Base-by-base conservation (phyloP, 2,113 vertebrate species). In the Sinocyclocheilus anophthalmus region DNA sequence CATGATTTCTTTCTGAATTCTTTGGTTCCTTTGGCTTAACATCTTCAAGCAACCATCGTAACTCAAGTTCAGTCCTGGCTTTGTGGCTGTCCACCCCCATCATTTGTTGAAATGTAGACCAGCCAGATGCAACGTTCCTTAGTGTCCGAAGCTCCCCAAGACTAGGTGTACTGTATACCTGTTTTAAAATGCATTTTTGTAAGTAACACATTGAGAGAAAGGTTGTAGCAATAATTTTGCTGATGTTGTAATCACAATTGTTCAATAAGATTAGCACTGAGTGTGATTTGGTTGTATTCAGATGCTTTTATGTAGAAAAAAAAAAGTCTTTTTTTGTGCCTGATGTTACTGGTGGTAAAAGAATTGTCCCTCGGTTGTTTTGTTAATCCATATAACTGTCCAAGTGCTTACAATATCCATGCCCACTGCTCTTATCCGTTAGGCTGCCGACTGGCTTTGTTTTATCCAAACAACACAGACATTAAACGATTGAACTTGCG, bases 291-390 rank as follows among this genome's bases (percentile, higher is more conserved):
- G 92, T 86, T 81, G 93, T 93, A 87, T 90, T 80, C 95, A 93
- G 93, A 92, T 91, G 92, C 94, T 94, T 95, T 96, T 96, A 96
- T 96, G 88, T 95, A 95, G 92, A 92, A 95, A 94, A 9, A 9
- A 9, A 10, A 45, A 10, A 10, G 2, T 11, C 0, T 48, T 48
- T 48, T 48, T 48, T 42, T 91, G 95, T 96, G 95, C 95, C 96
- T 96, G 95, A 78, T 70, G 61, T 87, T 65, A 48, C 37, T 65
- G 42, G 57, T 94, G 94, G 94, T 94, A 92, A 94, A 93, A 93
- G 92, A 91, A 93, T 92, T 90, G 20, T 50, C 81, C 53, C 70
- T 50, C 30, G 33, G 72, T 80, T 24, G 67, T 84, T 75, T 85
- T 53, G 50, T 76, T 85, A 22, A 18, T 67, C 20, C 50, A 65